phyloP scores from a whole-genome alignment of 1,140 invertebrate genomes.

The Heterodera schachtii region DNA sequence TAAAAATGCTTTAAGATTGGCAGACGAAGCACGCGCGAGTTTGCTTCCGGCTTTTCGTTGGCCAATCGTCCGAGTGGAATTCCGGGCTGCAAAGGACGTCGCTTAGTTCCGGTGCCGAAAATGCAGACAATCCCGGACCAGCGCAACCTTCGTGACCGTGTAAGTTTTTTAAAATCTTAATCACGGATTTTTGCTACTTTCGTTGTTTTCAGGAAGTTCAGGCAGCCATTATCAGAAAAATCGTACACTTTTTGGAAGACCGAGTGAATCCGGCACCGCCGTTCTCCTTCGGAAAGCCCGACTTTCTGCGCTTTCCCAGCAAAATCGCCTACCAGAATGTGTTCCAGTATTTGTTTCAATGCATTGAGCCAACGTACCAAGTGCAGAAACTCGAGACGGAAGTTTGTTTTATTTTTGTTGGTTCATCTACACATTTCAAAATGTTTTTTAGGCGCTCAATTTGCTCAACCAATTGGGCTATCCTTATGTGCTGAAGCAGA shows the following conservation, averaged over 20 bases:
- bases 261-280: constrained; percentile 11
- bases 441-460: constrained; percentile 27
- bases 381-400: constrained; percentile 17
- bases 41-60: neutral
- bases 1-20: neutral
- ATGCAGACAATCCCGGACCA: neutral
- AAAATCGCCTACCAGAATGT: constrained; percentile 17
- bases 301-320: constrained; percentile 7
- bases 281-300: constrained; percentile 5
- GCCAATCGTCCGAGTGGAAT: constrained; percentile 10
- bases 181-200: neutral
- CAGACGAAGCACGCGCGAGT: constrained; percentile 4
- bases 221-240: constrained; percentile 7
- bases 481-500: constrained; percentile 39
- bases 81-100: neutral
- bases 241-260: constrained; percentile 23
- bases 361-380: constrained; percentile 18
- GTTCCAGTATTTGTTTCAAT: constrained; percentile 18
- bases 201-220: constrained; percentile 15
- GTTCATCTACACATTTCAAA: neutral
- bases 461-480: constrained; percentile 33
- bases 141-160: constrained; percentile 15
- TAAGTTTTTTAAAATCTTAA: neutral
- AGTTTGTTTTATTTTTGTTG: neutral
- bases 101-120: neutral